Evolutionary conservation across 2,797 vertebrate species (phyloP).

Genomic region (Tympanoctomys barrerae): DNA sequence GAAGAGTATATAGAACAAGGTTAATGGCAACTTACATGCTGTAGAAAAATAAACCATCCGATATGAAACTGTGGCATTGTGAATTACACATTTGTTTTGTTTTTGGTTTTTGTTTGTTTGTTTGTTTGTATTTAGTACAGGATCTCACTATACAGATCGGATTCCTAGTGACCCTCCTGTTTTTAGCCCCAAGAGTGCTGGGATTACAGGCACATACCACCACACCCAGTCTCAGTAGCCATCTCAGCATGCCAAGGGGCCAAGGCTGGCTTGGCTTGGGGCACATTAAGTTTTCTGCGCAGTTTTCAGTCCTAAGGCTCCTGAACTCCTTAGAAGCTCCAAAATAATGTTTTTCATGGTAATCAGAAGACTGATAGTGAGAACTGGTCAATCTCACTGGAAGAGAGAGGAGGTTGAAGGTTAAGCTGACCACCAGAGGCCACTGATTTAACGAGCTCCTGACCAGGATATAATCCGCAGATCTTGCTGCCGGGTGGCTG

Average conservation of each 20-base stretch:
- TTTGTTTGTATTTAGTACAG: too few species aligned
- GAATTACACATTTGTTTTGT: background rate
- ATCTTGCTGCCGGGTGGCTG: background rate
- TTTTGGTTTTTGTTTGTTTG: too few species aligned
- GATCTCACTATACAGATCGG: too few species aligned
- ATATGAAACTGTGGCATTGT: background rate
- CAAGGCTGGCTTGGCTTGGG: too few species aligned
- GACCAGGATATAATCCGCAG: background rate
- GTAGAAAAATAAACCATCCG: background rate
- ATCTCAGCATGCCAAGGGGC: too few species aligned
- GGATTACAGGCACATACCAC: too few species aligned
- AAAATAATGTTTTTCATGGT: background rate
- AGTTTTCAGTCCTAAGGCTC: background rate
- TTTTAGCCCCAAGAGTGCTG: too few species aligned
- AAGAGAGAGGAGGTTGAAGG: background rate
- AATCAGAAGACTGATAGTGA: background rate
- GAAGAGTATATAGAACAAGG: background rate
- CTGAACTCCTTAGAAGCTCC: background rate
- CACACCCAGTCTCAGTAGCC: too few species aligned
- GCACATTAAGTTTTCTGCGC: background rate
- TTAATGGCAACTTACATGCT: background rate
- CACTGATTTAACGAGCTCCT: background rate
- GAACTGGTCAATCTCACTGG: background rate
- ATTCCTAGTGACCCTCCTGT: too few species aligned
- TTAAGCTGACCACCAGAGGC: background rate